Base-by-base conservation (phyloP, 2,888 invertebrate genomes). In the Acanthococcus lagerstroemiae region DNA sequence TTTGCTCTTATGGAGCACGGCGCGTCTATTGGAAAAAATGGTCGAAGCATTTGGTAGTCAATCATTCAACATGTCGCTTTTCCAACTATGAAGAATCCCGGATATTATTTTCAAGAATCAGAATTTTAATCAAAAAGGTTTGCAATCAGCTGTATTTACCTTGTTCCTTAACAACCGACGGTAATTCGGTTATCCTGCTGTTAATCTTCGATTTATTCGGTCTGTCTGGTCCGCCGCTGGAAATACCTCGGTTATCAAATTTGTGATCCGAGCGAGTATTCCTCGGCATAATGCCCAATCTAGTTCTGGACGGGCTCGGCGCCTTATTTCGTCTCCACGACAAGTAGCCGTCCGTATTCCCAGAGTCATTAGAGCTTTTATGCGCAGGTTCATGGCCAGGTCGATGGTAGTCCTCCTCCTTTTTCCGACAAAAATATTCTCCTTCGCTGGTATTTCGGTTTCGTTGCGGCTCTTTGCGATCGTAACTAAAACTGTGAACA, bases 301-400 rank as follows among this genome's bases (percentile, higher is more conserved):
- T 46, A 54, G 30, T 52, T 22, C 61, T 21, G 5, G 61, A 52
- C 0, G 61, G 61, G 48, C 61, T 61, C 6, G 61, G 61, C 30
- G 46, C 48, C 17, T 61, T 61, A 24, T 61, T 50, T 15, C 61
- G 50, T 54, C 61, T 61, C 61, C 61, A 61, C 1, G 61, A 61
- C 24, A 61, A 30, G 24, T 61, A 61, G 2, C 61, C 52, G 44
- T 61, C 61, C 21, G 24, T 58, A 5, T 55, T 55, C n/a, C 22
- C 19, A 19, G 61, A 52, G 19, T 61, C 54, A 15, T 37, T 50
- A 22, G 9, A 22, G 26, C 50, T 24, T 44, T 37, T 15, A 21
- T 9, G 22, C 6, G 26, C 52, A 48, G 50, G 21, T 22, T 61
- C 50, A 21, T 61, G 30, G 24, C 22, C 22, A 19, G 52, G 24